Conservation (phyloP, 30 jellyfish, hydroid and myxozoan species). For the Haliclystus octoradiatus region DNA sequence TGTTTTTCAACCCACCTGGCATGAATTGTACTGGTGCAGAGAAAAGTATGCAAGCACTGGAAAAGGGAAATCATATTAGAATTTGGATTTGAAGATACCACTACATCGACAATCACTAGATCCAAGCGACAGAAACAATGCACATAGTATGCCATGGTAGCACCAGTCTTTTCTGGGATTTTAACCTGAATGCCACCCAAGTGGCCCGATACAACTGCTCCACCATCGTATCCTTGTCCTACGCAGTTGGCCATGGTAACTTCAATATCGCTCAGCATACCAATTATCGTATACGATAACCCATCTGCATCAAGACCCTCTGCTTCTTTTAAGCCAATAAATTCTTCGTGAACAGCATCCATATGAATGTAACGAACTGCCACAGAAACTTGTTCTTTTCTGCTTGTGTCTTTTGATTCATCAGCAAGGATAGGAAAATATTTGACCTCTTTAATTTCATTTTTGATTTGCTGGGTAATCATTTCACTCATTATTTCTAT, state of each 20-base stretch:
- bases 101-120: constrained; percentile 21
- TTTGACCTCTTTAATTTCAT: constrained; percentile 4
- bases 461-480: constrained; percentile 25
- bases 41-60: constrained; percentile 16
- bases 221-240: constrained; percentile 52
- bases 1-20: constrained; percentile 19
- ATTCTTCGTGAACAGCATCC: constrained; percentile 26
- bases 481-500: constrained; percentile 17
- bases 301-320: constrained; percentile 36
- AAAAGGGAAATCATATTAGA: constrained; percentile 17
- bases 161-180: constrained; percentile 28
- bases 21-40: constrained; percentile 28
- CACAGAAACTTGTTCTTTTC: constrained; percentile 27
- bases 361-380: constrained; percentile 30
- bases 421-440: constrained; percentile 22
- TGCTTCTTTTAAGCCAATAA: constrained; percentile 22
- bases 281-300: constrained; percentile 17
- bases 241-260: constrained; percentile 17
- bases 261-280: constrained; percentile 3
- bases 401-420: constrained; percentile 32
- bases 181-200: constrained; percentile 15
- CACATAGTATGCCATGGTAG: constrained; percentile 22
- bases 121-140: constrained; percentile 30
- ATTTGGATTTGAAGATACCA: neutral
- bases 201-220: constrained; percentile 40